phyloP scores from a whole-genome alignment of 2,888 invertebrate genomes.

The Hetaerina titia region DNA sequence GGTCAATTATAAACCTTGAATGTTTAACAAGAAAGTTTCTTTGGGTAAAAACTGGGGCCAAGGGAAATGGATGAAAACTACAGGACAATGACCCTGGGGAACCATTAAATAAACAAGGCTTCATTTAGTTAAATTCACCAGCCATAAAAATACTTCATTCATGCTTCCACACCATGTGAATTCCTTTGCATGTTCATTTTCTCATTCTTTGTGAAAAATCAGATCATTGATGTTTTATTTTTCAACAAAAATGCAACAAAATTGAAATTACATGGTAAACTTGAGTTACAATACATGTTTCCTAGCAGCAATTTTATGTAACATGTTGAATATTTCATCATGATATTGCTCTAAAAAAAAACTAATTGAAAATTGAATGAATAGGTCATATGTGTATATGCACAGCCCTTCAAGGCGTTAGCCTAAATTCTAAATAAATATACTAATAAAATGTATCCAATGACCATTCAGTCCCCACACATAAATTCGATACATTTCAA shows the following conservation, averaged over 20 bases:
- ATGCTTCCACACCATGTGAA: neutral
- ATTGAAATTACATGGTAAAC: neutral
- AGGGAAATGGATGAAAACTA: slow-evolving; percentile 41
- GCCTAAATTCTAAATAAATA: slow-evolving; percentile 59
- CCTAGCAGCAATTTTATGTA: neutral
- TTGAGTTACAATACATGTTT: neutral
- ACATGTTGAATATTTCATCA: neutral
- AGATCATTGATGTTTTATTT: slow-evolving; percentile 5
- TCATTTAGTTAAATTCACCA: slow-evolving; percentile 11
- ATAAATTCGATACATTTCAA: neutral
- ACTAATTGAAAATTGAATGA: slow-evolving; percentile 45
- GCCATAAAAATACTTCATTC: slow-evolving; percentile 14
- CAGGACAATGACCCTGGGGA: slow-evolving; percentile 34
- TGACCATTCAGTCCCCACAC: slow-evolving; percentile 36
- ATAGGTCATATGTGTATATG: slow-evolving; percentile 1
- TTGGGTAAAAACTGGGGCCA: slow-evolving; percentile 37
- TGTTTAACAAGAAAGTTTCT: slow-evolving; percentile 61
- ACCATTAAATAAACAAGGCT: slow-evolving; percentile 38
- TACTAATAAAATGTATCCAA: slow-evolving; percentile 55
- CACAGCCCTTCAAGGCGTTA: slow-evolving; percentile 46
- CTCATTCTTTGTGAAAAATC: slow-evolving; percentile 22
- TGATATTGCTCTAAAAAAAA: slow-evolving; percentile 25
- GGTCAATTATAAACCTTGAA: slow-evolving; percentile 61
- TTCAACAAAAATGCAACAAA: neutral
- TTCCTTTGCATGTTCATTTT: neutral